Evolutionary conservation across 2,888 invertebrate genomes (phyloP).

Genomic region (Helobdella robusta): DNA sequence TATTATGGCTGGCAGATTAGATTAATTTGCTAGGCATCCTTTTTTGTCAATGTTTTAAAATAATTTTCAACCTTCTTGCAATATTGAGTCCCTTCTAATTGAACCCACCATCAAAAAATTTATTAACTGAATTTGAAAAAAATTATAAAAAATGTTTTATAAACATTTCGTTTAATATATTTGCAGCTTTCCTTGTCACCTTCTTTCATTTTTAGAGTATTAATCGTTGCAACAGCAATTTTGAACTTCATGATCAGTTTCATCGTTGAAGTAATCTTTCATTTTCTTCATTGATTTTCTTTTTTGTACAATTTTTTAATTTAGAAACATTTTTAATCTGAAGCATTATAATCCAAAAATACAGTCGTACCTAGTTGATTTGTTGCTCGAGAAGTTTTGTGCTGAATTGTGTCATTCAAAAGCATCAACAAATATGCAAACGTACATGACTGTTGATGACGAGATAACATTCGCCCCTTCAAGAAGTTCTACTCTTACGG

Average conservation of each 20-base stretch:
- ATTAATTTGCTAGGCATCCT: not conserved
- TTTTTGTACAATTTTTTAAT: too few species aligned
- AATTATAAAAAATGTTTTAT: not conserved
- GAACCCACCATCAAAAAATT: not conserved
- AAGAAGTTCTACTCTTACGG: too few species aligned
- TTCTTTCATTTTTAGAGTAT: conserved; percentile 54
- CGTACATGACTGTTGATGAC: too few species aligned
- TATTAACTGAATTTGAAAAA: not conserved
- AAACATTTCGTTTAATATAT: not conserved
- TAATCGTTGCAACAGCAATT: conserved; percentile 54
- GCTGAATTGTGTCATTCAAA: too few species aligned
- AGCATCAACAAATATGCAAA: too few species aligned
- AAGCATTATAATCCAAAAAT: too few species aligned
- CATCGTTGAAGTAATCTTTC: conserved; percentile 51
- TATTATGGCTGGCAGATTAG: not conserved
- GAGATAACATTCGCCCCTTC: too few species aligned
- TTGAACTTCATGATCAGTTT: conserved; percentile 50
- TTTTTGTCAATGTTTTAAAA: not conserved
- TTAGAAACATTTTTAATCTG: too few species aligned
- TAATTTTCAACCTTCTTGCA: not conserved
- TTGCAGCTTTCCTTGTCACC: conserved; percentile 42
- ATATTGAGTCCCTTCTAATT: too few species aligned
- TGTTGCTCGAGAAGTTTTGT: too few species aligned
- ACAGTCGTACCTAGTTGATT: too few species aligned
- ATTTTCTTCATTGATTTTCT: too few species aligned